Evolutionary conservation across 2,797 vertebrate species (phyloP).

Genomic region (Remorina albescens): DNA sequence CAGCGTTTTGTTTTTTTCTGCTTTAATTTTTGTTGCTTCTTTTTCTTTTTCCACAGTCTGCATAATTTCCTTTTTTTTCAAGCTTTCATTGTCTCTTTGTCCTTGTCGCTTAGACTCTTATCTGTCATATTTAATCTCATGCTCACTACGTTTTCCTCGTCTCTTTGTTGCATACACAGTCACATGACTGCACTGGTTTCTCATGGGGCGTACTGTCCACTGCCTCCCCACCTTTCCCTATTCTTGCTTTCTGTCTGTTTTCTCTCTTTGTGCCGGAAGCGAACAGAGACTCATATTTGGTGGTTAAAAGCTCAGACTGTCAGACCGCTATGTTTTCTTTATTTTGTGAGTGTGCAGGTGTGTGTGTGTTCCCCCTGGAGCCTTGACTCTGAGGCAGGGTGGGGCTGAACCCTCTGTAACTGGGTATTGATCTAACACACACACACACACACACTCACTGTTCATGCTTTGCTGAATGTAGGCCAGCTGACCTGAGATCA

Average conservation of each 20-base stretch:
- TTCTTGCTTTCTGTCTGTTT: neutral
- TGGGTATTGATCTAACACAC: conserved; percentile 71
- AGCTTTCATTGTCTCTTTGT: conserved; percentile 41
- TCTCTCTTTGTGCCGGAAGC: conserved; percentile 20
- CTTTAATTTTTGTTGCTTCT: conserved; percentile 14
- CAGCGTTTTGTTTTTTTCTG: conserved; percentile 21
- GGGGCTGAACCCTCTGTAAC: conserved; percentile 61
- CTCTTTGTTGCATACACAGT: conserved; percentile 21
- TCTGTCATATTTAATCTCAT: conserved; percentile 57
- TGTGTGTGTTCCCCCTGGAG: conserved; percentile 28
- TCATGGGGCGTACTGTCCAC: conserved; percentile 18
- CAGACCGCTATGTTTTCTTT: conserved; percentile 10
- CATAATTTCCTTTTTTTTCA: conserved; percentile 39
- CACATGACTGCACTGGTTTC: conserved; percentile 34
- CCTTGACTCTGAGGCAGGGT: conserved; percentile 38
- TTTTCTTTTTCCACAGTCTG: conserved; percentile 42
- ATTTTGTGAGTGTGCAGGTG: conserved; percentile 2
- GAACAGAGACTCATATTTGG: conserved; percentile 21
- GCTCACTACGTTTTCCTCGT: neutral
- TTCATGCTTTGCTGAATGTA: conserved; percentile 33
- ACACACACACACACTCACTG: conserved; percentile 35
- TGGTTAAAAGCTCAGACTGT: conserved; percentile 34
- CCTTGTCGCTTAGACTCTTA: conserved; percentile 62
- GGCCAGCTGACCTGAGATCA: conserved; percentile 57
- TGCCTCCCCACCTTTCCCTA: neutral